Evolutionary conservation across 2,888 invertebrate genomes (phyloP).

Genomic region (Ptychoptera contaminata): DNA sequence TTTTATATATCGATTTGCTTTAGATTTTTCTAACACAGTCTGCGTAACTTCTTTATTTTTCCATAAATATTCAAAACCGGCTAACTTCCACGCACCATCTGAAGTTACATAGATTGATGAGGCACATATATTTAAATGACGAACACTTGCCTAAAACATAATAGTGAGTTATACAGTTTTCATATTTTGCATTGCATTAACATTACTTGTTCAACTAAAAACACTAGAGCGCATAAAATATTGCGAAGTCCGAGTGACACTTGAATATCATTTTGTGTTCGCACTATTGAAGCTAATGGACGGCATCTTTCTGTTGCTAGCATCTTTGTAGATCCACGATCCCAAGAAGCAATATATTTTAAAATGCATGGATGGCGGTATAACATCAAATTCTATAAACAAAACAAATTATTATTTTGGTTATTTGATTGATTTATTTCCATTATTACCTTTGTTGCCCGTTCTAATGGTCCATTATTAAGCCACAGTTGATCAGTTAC

Average conservation of each 20-base stretch:
- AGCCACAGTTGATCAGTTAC: conserved; percentile 48
- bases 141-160: conserved; percentile 42
- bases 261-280: conserved; percentile 55
- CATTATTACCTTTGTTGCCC: conserved; percentile 50
- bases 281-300: conserved; percentile 52
- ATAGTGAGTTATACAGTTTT: conserved; percentile 2
- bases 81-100: conserved; percentile 78
- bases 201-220: conserved; percentile 63
- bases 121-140: conserved; percentile 71
- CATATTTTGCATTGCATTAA: not conserved
- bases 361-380: conserved; percentile 78
- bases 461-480: conserved; percentile 51
- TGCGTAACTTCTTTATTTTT: conserved; percentile 47
- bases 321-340: conserved; percentile 55
- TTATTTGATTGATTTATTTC: not conserved
- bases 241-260: conserved; percentile 72
- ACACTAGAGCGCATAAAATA: conserved; percentile 63
- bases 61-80: conserved; percentile 68
- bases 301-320: conserved; percentile 70
- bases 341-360: conserved; percentile 67
- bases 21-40: conserved; percentile 49
- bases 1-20: conserved; percentile 51
- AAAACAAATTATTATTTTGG: not conserved
- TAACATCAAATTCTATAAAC: conserved; percentile 58
- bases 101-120: conserved; percentile 66